phyloP scores from a whole-genome alignment of 1,140 invertebrate species.

The Maniola jurtina region DNA sequence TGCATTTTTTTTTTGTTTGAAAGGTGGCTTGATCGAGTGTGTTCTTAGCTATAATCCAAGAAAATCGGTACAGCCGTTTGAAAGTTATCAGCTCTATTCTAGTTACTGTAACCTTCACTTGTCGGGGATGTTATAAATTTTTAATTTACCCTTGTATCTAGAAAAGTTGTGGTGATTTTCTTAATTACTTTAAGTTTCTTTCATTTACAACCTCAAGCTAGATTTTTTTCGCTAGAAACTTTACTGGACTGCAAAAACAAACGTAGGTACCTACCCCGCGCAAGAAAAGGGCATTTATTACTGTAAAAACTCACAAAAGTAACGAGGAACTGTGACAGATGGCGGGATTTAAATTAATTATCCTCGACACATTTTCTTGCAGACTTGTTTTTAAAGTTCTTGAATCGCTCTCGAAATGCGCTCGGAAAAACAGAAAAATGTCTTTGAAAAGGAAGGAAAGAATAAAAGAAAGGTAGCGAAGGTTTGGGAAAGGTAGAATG shows the following conservation, averaged over 20 bases:
- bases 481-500: not conserved
- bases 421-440: slow-evolving; percentile 17
- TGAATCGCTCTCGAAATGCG: slow-evolving; percentile 8
- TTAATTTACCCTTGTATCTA: no score
- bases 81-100: no score
- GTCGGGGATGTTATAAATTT: no score
- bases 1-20: no score
- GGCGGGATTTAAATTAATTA: slow-evolving; percentile 28
- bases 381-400: slow-evolving; percentile 20
- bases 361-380: slow-evolving; percentile 12
- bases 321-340: slow-evolving; percentile 22
- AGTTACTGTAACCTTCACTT: no score
- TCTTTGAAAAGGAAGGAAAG: not conserved
- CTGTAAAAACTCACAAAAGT: slow-evolving; percentile 18
- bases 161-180: no score
- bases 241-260: slow-evolving; percentile 11
- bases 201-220: no score
- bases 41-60: no score
- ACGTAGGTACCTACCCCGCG: not conserved
- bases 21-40: no score
- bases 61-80: no score
- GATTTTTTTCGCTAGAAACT: not conserved
- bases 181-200: no score
- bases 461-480: no score
- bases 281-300: slow-evolving; percentile 24